A percentile compares a stretch with the other conserved stretches of the same genome.
Conservation (phyloP, 2,888 invertebrate genomes). For the Rhabditoides inermis region DNA sequence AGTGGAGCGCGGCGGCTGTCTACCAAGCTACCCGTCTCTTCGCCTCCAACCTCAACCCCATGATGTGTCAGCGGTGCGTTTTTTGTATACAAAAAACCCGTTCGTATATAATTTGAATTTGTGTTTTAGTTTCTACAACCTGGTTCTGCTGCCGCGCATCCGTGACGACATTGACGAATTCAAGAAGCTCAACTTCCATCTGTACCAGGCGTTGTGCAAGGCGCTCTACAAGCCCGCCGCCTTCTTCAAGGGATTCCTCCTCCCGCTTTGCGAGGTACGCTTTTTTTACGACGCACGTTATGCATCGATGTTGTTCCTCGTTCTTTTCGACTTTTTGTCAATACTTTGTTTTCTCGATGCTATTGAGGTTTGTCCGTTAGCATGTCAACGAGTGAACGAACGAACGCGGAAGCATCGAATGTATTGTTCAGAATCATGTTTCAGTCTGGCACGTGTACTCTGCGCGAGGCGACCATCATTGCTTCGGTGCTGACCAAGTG, state of each 20-base stretch:
- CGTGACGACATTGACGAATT: slow-evolving; percentile 91
- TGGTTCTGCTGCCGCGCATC: slow-evolving; percentile 78
- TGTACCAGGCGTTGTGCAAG: slow-evolving; percentile 86
- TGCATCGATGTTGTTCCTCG: not conserved
- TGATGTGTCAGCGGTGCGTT: slow-evolving; percentile 76
- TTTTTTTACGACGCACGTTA: too few species aligned
- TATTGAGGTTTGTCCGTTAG: too few species aligned
- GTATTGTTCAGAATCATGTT: slow-evolving; percentile 34
- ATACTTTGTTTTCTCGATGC: too few species aligned
- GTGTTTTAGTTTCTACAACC: slow-evolving; percentile 67
- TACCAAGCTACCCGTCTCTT: slow-evolving; percentile 91
- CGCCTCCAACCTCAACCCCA: slow-evolving; percentile 87
- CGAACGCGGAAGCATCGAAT: too few species aligned
- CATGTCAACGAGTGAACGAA: too few species aligned
- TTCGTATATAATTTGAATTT: not conserved
- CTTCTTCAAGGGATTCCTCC: slow-evolving; percentile 81
- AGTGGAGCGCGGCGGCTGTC: slow-evolving; percentile 95
- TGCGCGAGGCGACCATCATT: slow-evolving; percentile 88
- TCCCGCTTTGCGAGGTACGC: slow-evolving; percentile 60
- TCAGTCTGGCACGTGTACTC: slow-evolving; percentile 80
- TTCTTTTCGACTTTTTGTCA: not conserved
- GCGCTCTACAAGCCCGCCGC: slow-evolving; percentile 91
- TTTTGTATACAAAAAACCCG: not conserved
- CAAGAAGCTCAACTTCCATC: slow-evolving; percentile 86
- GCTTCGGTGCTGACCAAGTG: slow-evolving; percentile 81